Conservation (phyloP, 2,888 invertebrate genomes). For the Harpalus rufipes region DNA sequence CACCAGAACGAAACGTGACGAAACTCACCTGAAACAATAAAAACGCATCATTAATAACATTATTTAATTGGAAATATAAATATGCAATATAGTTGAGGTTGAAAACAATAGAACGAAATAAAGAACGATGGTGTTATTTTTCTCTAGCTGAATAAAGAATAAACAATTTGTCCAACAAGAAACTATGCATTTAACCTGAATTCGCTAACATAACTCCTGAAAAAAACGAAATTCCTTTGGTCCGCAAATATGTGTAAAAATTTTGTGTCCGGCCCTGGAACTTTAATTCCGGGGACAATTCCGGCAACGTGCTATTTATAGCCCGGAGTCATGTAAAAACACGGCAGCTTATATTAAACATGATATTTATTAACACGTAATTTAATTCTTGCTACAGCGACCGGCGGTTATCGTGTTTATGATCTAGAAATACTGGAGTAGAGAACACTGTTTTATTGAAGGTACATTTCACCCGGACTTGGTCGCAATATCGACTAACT, state of each 20-base stretch:
- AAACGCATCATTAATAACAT: slow-evolving; percentile 47
- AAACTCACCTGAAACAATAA: slow-evolving; percentile 58
- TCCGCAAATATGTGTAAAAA: slow-evolving; percentile 6
- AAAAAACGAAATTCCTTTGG: background rate
- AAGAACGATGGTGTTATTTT: background rate
- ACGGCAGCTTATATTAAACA: slow-evolving; percentile 66
- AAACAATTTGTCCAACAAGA: background rate
- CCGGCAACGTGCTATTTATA: slow-evolving; percentile 63
- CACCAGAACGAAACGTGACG: background rate
- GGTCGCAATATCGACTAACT: background rate
- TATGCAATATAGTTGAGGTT: background rate
- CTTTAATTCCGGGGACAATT: slow-evolving; percentile 43
- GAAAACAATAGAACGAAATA: background rate
- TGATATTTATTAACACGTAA: slow-evolving; percentile 67
- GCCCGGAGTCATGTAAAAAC: slow-evolving; percentile 61
- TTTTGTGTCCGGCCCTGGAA: slow-evolving; percentile 7
- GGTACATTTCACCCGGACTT: background rate
- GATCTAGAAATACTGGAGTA: slow-evolving; percentile 54
- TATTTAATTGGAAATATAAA: slow-evolving; percentile 18
- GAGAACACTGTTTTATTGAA: slow-evolving; percentile 53
- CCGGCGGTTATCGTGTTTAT: slow-evolving; percentile 43
- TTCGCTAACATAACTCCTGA: background rate
- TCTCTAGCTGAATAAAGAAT: background rate
- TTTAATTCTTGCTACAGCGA: slow-evolving; percentile 64
- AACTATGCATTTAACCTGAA: background rate